A percentile compares a stretch with the other conserved stretches of the same genome.
phyloP scores from a whole-genome alignment of 2,797 vertebrate species.

The Pseudochirops corinnae region DNA sequence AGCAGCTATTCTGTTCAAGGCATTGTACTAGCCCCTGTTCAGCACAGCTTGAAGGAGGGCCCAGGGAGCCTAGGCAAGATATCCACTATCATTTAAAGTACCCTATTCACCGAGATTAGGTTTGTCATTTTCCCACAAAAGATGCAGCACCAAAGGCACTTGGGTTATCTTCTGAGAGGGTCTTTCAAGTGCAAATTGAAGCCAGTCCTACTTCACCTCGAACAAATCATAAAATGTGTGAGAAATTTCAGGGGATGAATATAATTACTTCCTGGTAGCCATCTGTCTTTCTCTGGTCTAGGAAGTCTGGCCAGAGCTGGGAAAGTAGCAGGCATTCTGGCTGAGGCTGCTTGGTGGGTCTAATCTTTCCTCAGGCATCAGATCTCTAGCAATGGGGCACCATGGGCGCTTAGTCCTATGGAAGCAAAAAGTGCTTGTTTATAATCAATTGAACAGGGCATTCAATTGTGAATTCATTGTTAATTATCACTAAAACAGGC shows the following conservation, averaged over 20 bases:
- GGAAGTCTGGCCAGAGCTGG: constrained; percentile 41
- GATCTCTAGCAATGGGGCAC: constrained; percentile 36
- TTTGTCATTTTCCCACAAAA: background rate
- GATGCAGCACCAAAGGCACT: background rate
- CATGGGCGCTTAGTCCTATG: background rate
- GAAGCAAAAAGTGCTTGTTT: background rate
- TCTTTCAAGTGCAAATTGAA: background rate
- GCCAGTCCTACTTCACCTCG: constrained; percentile 1
- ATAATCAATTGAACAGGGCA: background rate
- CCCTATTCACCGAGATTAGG: background rate
- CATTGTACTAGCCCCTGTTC: fast-evolving
- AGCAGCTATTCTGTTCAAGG: background rate
- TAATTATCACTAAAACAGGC: background rate
- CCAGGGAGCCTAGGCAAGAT: background rate
- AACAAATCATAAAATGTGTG: background rate
- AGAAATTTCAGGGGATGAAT: constrained; percentile 19
- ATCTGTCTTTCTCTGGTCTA: constrained; percentile 43
- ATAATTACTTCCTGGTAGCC: constrained; percentile 44
- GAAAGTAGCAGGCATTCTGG: constrained; percentile 22
- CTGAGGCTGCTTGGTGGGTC: background rate
- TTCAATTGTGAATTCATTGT: background rate
- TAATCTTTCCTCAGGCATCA: constrained; percentile 11
- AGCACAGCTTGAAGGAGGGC: background rate
- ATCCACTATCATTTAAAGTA: background rate
- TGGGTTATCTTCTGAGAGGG: background rate